Evolutionary conservation across 1,140 invertebrate species (phyloP).

Genomic region (Pachypeltis micranthus): DNA sequence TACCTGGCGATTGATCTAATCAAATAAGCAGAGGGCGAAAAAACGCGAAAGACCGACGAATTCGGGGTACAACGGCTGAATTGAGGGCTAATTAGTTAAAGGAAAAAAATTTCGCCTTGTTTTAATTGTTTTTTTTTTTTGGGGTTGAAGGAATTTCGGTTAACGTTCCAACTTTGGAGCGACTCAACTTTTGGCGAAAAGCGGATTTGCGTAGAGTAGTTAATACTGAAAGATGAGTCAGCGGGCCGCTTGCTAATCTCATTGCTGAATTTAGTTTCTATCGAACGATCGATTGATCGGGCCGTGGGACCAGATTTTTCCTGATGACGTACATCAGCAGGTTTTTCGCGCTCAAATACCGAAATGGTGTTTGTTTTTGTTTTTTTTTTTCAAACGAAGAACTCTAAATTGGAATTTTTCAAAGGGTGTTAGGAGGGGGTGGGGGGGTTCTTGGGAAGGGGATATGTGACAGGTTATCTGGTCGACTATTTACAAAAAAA

Average conservation of each 20-base stretch:
- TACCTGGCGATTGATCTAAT: neutral
- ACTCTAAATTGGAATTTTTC: too few species aligned
- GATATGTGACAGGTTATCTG: constrained; percentile 2
- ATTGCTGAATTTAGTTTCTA: neutral
- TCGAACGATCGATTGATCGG: neutral
- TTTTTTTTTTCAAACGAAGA: neutral
- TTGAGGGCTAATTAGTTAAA: neutral
- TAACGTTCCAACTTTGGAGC: too few species aligned
- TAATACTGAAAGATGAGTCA: too few species aligned
- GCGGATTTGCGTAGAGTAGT: too few species aligned
- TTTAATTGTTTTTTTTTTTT: neutral
- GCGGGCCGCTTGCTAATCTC: too few species aligned
- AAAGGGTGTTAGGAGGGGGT: neutral
- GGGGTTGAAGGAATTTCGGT: neutral
- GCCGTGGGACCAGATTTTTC: neutral
- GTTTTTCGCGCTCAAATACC: neutral
- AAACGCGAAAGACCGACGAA: neutral
- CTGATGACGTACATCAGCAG: neutral
- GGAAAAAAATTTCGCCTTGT: neutral
- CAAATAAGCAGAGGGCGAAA: neutral
- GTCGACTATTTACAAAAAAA: constrained; percentile 2
- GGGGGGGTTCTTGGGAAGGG: too few species aligned
- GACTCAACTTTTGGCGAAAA: too few species aligned
- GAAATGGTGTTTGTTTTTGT: neutral
- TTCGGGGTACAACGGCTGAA: neutral